Conservation (phyloP, 2,797 vertebrate genomes). For the Fratercula arctica region DNA sequence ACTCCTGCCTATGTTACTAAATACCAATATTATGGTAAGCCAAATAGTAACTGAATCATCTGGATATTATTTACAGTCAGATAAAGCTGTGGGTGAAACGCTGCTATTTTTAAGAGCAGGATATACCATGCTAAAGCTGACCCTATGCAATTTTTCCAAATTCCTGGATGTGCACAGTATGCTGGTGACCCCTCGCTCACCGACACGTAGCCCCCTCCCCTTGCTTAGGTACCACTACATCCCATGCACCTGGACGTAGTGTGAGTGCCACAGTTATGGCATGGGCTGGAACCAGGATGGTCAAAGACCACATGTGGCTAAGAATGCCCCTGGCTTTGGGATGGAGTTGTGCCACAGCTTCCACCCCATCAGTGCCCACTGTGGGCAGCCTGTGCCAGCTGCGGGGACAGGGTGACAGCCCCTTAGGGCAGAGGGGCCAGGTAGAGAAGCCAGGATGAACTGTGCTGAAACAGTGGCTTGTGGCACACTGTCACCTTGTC, state of each 20-base stretch:
- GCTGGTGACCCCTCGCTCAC: accelerated
- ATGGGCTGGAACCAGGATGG: accelerated
- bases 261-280: not conserved
- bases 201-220: accelerated
- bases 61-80: not conserved
- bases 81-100: not conserved
- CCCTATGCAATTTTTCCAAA: accelerated
- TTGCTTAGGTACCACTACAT: accelerated
- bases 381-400: not conserved
- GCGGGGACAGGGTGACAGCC: not conserved
- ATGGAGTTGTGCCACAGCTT: not conserved
- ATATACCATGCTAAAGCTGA: not conserved
- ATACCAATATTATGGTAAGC: not conserved
- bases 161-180: accelerated
- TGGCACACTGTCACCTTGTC: not conserved
- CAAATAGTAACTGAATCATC: not conserved
- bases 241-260: accelerated
- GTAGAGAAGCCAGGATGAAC: not conserved
- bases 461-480: not conserved
- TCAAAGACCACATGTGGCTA: accelerated
- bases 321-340: not conserved
- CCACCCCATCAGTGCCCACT: not conserved
- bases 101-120: not conserved
- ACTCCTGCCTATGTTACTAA: not conserved
- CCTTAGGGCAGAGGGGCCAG: not conserved